A percentile compares a stretch with the other conserved stretches of the same genome.
These are phyloP conservation scores for Gambusia holbrooki DNA, from an alignment of 2,113 vertebrate genomes.

Conservation along the genomic window DNA sequence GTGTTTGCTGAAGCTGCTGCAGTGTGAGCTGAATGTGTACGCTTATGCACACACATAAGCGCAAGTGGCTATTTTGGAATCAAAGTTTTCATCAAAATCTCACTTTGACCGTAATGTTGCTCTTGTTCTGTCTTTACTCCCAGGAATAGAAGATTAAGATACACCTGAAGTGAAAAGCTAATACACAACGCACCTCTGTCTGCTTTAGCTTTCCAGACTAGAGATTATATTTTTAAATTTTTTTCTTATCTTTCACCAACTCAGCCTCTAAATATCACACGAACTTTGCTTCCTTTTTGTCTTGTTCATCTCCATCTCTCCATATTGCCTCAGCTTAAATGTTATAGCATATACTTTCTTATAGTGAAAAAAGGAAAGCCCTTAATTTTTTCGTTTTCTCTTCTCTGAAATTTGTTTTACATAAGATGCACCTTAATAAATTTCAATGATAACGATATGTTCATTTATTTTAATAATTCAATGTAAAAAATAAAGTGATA, in stretches of 20 bases:
- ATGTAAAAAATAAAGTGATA: neutral
- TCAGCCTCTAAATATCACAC: constrained; percentile 20
- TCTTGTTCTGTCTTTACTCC: neutral
- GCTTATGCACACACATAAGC: neutral
- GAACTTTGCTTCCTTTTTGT: constrained; percentile 1
- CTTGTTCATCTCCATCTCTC: neutral
- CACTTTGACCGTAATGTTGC: constrained; percentile 4
- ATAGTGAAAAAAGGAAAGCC: neutral
- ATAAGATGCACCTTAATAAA: neutral
- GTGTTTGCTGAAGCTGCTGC: constrained; percentile 22
- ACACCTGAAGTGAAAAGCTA: neutral
- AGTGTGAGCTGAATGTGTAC: constrained; percentile 2
- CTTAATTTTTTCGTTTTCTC: neutral
- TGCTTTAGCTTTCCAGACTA: constrained; percentile 45
- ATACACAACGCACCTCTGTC: constrained; percentile 16
- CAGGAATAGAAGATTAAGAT: neutral
- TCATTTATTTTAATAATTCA: neutral
- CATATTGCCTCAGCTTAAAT: neutral
- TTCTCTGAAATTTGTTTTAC: neutral
- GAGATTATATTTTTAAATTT: constrained; percentile 54
- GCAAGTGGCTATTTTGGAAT: constrained; percentile 7
- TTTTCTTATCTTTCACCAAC: constrained; percentile 14
- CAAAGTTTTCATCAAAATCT: constrained; percentile 30
- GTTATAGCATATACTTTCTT: neutral
- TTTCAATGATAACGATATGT: neutral